Base-by-base conservation (phyloP, 2,797 vertebrate species). In the Phrynocephalus forsythii region DNA sequence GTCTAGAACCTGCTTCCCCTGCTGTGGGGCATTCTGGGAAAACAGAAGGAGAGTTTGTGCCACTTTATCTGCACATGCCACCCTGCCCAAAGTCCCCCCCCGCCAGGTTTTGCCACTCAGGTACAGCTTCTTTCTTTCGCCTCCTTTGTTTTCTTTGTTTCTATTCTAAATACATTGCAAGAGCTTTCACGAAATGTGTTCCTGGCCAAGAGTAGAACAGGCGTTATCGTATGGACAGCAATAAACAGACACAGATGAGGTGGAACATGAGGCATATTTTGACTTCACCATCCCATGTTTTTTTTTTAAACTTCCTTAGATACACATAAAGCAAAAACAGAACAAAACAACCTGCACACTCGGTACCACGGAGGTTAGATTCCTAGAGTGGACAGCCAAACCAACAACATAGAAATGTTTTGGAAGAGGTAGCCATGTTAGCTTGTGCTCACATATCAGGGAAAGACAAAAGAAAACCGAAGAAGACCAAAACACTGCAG, bases 1-100 rank as follows among this genome's bases (percentile, higher is more conserved):
- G 90, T 86, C 94, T 68, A 97, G 89, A 24, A 93, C 84, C 20
- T 93, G 92, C 20, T 97, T 95, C 30, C 97, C 82, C 66, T 96
- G 93, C 87, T 95, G 93, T n/a, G 92, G 93, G 83, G 89, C 91
- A 88, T 94, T 33, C 94, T 96, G 90, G 50, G 75, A 88, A 86
- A 79, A 82, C 24, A 93, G 86, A 52, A 72, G 13, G 44, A 76
- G 33, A 89, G 79, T 8, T 56, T 13, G 13, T 56, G 13, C 52
- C 52, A 9, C 52, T 56, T 56, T 9, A 56, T 56, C 9, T 13
- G 11, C 52, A 56, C 52, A 56, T 56, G 3, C 38, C 52, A 56
- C 13, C 52, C 52, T 56, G 52, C 13, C 52, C 10, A 13, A 56
- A 56, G 52, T 1, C 52, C 52, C 52, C 13, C 13, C 0, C 38